Evolutionary conservation across 2,113 vertebrate genomes (phyloP), one percentile per base, ranked within the genome.

Genomic region (Melanocharis versteri): DNA sequence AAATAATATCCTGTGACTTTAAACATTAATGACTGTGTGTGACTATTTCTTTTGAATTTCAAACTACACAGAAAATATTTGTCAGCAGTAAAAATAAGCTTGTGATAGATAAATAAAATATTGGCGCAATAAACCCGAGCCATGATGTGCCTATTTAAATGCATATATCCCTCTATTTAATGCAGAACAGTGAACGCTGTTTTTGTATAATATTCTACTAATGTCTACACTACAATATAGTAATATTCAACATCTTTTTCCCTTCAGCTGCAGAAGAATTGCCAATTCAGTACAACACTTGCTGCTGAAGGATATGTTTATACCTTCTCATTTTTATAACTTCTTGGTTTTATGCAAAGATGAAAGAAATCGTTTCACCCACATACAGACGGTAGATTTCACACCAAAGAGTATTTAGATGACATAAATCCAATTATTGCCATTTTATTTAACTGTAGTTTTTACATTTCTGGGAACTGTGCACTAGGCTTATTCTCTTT

Each of bases 1-100:
- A 97, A 97, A 94, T 94, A 96, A 96, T 93, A 95, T 89, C 94
- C 92, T 94, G 53, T 89, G 93, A 90, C 93, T 96, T 97, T 95
- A 96, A 96, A 95, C 96, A 96, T 96, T 95, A 95, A 97, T 96
- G 94, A 91, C 83, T 94, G 85, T 28, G 57, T 94, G 76, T 72
- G 88, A 97, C 77, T 90, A 75, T 92, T 94, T 90, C 88, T 93
- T 95, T 92, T 95, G 94, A 92, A 96, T 96, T 87, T 78, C 80
- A 93, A 78, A 72, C 69, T 64, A 79, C 86, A 78, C 64, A 82
- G 80, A 90, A 97, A 92, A 96, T 94, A 93, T 95, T 97, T 96
- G 92, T 96, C 93, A 96, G 93, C 83, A 94, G 76, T 87, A 95
- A 96, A 93, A 95, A 81, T 79, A 88, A 94, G 80, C 83, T 90